A percentile compares a stretch with the other conserved stretches of the same genome.
Conservation (phyloP, 2,113 vertebrate species). For the Sorex araneus region DNA sequence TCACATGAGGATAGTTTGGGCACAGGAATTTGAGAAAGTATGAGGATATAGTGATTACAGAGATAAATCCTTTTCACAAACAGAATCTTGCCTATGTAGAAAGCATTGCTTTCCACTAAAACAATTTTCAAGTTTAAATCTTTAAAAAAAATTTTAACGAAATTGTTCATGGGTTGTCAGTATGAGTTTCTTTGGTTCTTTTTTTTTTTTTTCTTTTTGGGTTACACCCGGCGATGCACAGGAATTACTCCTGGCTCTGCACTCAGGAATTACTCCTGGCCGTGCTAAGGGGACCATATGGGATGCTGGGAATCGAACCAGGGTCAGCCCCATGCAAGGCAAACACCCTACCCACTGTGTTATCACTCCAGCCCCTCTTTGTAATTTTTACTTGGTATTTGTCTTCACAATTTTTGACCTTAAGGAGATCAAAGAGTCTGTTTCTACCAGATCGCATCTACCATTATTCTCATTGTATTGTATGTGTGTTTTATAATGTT, state of each 20-base stretch:
- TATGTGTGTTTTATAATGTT: slow-evolving; percentile 19
- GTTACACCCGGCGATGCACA: too few relatives aligned
- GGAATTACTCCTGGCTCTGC: too few relatives aligned
- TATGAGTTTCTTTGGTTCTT: not conserved
- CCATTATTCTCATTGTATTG: not conserved
- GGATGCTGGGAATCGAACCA: too few relatives aligned
- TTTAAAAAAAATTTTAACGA: slow-evolving; percentile 35
- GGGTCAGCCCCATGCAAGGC: too few relatives aligned
- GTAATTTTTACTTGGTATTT: not conserved
- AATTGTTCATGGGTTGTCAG: not conserved
- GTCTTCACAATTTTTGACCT: slow-evolving; percentile 28
- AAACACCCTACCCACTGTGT: too few relatives aligned
- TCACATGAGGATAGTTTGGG: not conserved
- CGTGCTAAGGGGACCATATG: too few relatives aligned
- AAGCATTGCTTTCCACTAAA: slow-evolving; percentile 11
- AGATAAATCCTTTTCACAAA: not conserved
- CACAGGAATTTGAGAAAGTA: not conserved
- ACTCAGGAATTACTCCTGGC: too few relatives aligned
- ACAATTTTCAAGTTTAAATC: not conserved
- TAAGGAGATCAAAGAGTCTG: not conserved
- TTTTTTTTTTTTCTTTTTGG: too few relatives aligned
- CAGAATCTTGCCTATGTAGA: not conserved
- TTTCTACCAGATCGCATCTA: not conserved
- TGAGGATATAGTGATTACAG: not conserved
- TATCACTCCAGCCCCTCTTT: not conserved